Percentiles rank a stretch among this genome's conserved stretches.
phyloP scores from a whole-genome alignment of 1,140 invertebrate species.

The Apolygus lucorum region DNA sequence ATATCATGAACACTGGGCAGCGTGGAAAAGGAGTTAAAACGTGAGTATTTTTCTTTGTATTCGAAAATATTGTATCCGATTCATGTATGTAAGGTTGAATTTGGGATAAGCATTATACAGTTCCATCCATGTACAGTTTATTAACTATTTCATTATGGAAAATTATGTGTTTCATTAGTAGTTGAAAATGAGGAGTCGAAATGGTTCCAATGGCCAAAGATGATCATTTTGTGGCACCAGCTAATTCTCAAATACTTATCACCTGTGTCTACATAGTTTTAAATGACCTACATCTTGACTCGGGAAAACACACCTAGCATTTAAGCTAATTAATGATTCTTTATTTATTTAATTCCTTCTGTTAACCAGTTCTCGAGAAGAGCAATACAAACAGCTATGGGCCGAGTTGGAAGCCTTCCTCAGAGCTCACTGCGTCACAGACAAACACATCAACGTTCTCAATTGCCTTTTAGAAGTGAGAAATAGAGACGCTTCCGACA shows the following conservation, averaged over 20 bases:
- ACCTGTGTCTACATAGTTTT: constrained; percentile 10
- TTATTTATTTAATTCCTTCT: constrained; percentile 4
- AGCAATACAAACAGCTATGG: constrained; percentile 86
- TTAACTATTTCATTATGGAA: no score
- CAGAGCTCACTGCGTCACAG: constrained; percentile 59
- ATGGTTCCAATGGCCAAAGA: no score
- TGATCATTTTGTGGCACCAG: no score
- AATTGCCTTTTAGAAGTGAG: constrained; percentile 76
- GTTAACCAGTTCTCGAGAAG: constrained; percentile 50
- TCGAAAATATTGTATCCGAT: no score
- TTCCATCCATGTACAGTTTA: no score
- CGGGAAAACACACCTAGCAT: background rate
- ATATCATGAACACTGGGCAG: constrained; percentile 47
- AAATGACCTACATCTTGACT: no score
- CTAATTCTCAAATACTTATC: no score
- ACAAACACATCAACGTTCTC: constrained; percentile 65
- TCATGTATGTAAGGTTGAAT: no score
- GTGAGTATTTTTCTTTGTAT: constrained; percentile 24
- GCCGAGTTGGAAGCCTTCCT: constrained; percentile 78
- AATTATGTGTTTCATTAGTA: no score
- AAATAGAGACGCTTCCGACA: constrained; percentile 42
- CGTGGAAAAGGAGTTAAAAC: constrained; percentile 42
- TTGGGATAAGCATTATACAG: no score
- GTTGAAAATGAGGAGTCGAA: no score
- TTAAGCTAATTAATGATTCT: no score